Conservation (phyloP, 2,888 invertebrate genomes). For the Drosophila histrio region DNA sequence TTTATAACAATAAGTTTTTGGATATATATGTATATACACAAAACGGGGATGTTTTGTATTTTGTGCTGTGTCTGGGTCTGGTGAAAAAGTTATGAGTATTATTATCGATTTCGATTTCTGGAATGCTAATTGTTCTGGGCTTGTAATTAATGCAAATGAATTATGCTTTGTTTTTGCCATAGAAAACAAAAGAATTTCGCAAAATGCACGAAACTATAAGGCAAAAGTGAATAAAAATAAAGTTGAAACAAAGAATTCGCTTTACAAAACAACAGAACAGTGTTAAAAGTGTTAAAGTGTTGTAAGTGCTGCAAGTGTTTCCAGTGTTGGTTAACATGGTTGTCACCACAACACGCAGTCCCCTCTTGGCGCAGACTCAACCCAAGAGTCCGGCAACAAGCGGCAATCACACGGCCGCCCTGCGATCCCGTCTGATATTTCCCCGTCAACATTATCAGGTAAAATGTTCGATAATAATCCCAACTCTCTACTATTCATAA, state of each 20-base stretch:
- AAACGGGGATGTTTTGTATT: background rate
- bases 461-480: slow-evolving; percentile 31
- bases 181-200: slow-evolving; percentile 31
- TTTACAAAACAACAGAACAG: background rate
- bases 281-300: background rate
- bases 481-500: background rate
- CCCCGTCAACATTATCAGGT: slow-evolving; percentile 82
- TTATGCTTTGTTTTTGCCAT: slow-evolving; percentile 42
- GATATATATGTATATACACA: slow-evolving; percentile 8
- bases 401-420: slow-evolving; percentile 62
- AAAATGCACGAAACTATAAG: slow-evolving; percentile 47
- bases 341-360: slow-evolving; percentile 82
- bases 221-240: slow-evolving; percentile 38
- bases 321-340: slow-evolving; percentile 65
- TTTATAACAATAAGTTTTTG: slow-evolving; percentile 61
- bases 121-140: slow-evolving; percentile 54
- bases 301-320: slow-evolving; percentile 9
- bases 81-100: slow-evolving; percentile 30
- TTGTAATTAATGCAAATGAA: slow-evolving; percentile 55
- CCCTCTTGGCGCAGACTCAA: slow-evolving; percentile 74
- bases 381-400: slow-evolving; percentile 57
- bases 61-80: background rate
- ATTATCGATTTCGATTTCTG: slow-evolving; percentile 43
- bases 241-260: background rate
- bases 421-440: slow-evolving; percentile 82